Percentiles rank a stretch among this genome's conserved stretches.
Conservation (phyloP, 2,888 invertebrate species). For the Pemphredon lugubris region DNA sequence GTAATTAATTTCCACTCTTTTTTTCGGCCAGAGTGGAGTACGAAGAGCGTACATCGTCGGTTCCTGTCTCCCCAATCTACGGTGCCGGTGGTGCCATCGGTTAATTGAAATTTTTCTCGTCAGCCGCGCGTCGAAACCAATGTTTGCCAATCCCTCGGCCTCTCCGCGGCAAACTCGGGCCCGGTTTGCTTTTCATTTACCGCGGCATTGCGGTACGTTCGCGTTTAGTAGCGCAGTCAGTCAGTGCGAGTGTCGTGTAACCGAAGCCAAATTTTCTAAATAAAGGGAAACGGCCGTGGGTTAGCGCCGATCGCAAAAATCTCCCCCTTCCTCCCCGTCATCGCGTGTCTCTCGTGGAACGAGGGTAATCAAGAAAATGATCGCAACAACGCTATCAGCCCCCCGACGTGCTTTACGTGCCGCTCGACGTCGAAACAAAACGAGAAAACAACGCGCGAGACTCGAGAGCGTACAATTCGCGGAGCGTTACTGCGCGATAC, state of each 20-base stretch:
- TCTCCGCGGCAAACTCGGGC: slow-evolving; percentile 45
- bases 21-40: slow-evolving; percentile 38
- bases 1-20: slow-evolving; percentile 63
- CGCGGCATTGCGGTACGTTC: slow-evolving; percentile 47
- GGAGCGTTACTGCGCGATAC: too few relatives aligned
- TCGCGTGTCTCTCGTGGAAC: too few relatives aligned
- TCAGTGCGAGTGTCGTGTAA: slow-evolving; percentile 40
- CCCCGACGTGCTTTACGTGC: too few relatives aligned
- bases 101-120: slow-evolving; percentile 70
- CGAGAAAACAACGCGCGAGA: not conserved
- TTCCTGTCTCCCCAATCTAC: slow-evolving; percentile 34
- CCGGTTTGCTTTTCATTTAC: slow-evolving; percentile 78
- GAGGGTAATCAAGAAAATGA: too few relatives aligned
- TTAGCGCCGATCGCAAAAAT: too few relatives aligned
- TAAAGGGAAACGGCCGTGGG: slow-evolving; percentile 14
- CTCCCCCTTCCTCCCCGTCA: too few relatives aligned
- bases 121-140: slow-evolving; percentile 57
- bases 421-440: too few relatives aligned
- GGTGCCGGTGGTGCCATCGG: slow-evolving; percentile 57
- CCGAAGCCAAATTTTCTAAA: slow-evolving; percentile 19
- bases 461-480: too few relatives aligned
- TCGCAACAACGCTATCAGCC: too few relatives aligned
- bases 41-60: slow-evolving; percentile 49
- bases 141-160: slow-evolving; percentile 65
- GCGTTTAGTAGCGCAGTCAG: slow-evolving; percentile 59